phyloP scores from a whole-genome alignment of 2,888 invertebrate genomes.

The Brachypterus glaber region DNA sequence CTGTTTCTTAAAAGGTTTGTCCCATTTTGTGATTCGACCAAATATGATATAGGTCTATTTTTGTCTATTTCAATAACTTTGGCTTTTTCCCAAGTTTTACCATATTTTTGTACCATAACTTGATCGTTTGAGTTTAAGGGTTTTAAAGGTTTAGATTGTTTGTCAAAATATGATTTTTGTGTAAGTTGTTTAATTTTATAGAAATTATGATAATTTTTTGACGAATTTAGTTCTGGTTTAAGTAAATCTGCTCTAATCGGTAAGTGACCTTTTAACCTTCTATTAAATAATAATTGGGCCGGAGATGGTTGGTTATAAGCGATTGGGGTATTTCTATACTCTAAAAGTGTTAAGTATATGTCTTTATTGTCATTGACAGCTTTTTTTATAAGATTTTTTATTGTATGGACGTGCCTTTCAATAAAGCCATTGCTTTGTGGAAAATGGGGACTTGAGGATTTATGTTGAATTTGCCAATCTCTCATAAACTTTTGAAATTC shows the following conservation, averaged over 20 bases:
- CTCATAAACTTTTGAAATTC: slow-evolving; percentile 17
- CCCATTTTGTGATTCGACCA: slow-evolving; percentile 3
- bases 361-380: slow-evolving; percentile 12
- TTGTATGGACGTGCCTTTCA: slow-evolving; percentile 19
- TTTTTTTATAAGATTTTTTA: slow-evolving; percentile 17
- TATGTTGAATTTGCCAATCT: slow-evolving; percentile 18
- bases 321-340: slow-evolving; percentile 9
- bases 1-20: slow-evolving; percentile 4
- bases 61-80: slow-evolving; percentile 6
- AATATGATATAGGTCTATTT: slow-evolving; percentile 7
- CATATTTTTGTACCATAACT: slow-evolving; percentile 6
- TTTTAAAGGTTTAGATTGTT: slow-evolving; percentile 2
- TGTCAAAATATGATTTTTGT: slow-evolving; percentile 4
- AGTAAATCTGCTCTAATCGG: background rate
- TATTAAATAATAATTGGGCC: slow-evolving; percentile 13
- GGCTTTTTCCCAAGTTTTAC: background rate
- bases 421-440: slow-evolving; percentile 19
- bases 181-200: too few species aligned
- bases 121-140: slow-evolving; percentile 1
- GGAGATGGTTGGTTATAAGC: slow-evolving; percentile 4
- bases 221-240: background rate
- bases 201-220: too few species aligned
- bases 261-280: slow-evolving; percentile 5
- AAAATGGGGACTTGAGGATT: slow-evolving; percentile 16
- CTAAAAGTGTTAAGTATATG: slow-evolving; percentile 6